A percentile compares a stretch with the other conserved stretches of the same genome.
Evolutionary conservation across 2,888 invertebrate genomes (phyloP).

Genomic region (Tanytarsus gracilentus): DNA sequence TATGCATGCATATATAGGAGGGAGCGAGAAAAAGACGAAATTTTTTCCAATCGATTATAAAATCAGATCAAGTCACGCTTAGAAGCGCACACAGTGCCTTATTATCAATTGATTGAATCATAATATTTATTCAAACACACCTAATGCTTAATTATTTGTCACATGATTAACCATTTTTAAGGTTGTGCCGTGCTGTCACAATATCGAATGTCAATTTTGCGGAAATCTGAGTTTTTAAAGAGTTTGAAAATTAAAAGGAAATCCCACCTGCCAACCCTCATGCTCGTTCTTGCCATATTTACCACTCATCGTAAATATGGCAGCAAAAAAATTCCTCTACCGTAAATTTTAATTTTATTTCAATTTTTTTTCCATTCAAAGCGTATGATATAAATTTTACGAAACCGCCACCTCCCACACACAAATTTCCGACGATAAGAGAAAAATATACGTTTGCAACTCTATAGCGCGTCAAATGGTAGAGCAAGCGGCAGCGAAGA

Average conservation of each 20-base stretch:
- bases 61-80: not conserved
- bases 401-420: not conserved
- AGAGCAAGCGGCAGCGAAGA: not conserved
- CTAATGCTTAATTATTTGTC: slow-evolving; percentile 27
- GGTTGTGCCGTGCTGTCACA: not conserved
- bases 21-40: no score
- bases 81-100: not conserved
- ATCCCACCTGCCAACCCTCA: no score
- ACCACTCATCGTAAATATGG: slow-evolving; percentile 26
- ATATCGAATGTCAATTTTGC: no score
- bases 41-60: slow-evolving; percentile 23
- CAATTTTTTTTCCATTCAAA: slow-evolving; percentile 5
- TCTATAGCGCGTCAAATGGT: slow-evolving; percentile 23
- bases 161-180: slow-evolving; percentile 25
- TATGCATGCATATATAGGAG: no score
- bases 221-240: no score
- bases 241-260: no score
- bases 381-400: slow-evolving; percentile 3
- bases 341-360: slow-evolving; percentile 28
- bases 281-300: no score
- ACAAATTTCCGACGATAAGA: not conserved
- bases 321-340: slow-evolving; percentile 1
- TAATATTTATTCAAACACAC: slow-evolving; percentile 11
- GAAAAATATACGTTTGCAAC: not conserved
- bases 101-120: not conserved